These are phyloP conservation scores for Cheilosia scutellata DNA, from an alignment of 2,888 invertebrate species.

Conservation along the genomic window DNA sequence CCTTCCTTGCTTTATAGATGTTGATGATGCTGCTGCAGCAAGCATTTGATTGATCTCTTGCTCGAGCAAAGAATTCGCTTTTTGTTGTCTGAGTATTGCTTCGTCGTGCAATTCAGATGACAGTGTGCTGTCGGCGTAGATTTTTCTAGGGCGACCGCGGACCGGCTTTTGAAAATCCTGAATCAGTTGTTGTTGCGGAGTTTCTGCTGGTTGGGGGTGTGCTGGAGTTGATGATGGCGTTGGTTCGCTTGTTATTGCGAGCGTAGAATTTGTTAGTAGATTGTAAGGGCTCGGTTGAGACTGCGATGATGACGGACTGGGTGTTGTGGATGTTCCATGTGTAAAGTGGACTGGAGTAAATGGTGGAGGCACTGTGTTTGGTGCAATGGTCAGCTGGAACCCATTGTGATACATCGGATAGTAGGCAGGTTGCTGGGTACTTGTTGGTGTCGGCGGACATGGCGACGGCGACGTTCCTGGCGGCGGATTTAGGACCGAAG, in stretches of 20 bases:
- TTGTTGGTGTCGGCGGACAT: slow-evolving; percentile 65
- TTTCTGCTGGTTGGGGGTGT: slow-evolving; percentile 49
- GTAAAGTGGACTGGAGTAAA: slow-evolving; percentile 83
- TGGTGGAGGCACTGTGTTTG: slow-evolving; percentile 83
- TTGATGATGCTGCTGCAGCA: slow-evolving; percentile 78
- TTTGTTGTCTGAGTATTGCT: slow-evolving; percentile 80
- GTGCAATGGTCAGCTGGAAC: slow-evolving; percentile 83
- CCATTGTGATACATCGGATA: slow-evolving; percentile 84
- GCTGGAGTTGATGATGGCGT: slow-evolving; percentile 53
- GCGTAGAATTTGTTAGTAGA: slow-evolving; percentile 74
- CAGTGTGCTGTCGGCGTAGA: slow-evolving; percentile 74
- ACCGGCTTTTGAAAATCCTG: slow-evolving; percentile 83
- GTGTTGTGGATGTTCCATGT: slow-evolving; percentile 76
- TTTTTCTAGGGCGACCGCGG: slow-evolving; percentile 83
- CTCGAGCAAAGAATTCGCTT: slow-evolving; percentile 82
- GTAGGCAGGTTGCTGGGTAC: slow-evolving; percentile 77
- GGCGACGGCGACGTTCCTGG: slow-evolving; percentile 77
- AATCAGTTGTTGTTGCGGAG: slow-evolving; percentile 78
- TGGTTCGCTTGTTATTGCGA: slow-evolving; percentile 76
- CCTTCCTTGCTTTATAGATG: slow-evolving; percentile 76
- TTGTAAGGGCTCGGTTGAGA: slow-evolving; percentile 76
- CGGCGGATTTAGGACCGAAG: slow-evolving; percentile 76
- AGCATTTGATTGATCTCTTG: slow-evolving; percentile 84
- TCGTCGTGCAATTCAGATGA: slow-evolving; percentile 78
- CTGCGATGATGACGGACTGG: slow-evolving; percentile 66